Conservation (phyloP, 2,888 invertebrate genomes). For the Drosophila conformis region DNA sequence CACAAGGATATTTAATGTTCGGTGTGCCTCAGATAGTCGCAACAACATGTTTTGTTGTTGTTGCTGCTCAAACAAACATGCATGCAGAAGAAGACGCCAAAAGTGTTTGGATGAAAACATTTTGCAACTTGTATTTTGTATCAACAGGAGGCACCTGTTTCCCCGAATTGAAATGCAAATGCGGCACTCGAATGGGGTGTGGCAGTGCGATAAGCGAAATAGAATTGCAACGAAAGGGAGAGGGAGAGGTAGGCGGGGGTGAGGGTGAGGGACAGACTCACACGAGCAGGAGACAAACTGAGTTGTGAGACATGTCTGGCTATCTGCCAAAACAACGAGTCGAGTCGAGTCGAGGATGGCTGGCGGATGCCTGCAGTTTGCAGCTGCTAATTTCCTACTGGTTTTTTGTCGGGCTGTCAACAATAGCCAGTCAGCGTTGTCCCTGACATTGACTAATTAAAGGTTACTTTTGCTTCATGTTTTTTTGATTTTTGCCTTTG, state of each 20-base stretch:
- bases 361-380: not conserved
- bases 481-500: not conserved
- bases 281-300: not conserved
- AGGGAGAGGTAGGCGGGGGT: no score
- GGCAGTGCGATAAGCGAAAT: not conserved
- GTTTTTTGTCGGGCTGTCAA: conserved; percentile 34
- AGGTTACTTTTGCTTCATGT: conserved; percentile 5
- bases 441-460: conserved; percentile 65
- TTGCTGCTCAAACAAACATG: not conserved
- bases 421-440: conserved; percentile 21
- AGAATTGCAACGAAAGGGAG: not conserved
- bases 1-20: not conserved
- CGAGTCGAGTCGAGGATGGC: not conserved
- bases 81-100: not conserved
- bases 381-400: not conserved
- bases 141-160: conserved; percentile 33
- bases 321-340: conserved; percentile 28
- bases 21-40: not conserved
- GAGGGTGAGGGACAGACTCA: not conserved
- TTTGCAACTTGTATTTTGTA: not conserved
- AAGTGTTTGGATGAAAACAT: not conserved
- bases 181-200: conserved; percentile 21
- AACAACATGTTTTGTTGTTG: not conserved
- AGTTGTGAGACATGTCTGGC: conserved; percentile 56
- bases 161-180: conserved; percentile 42